Conservation (phyloP, 2,888 invertebrate species). For the Mesorhabditis sp. region DNA sequence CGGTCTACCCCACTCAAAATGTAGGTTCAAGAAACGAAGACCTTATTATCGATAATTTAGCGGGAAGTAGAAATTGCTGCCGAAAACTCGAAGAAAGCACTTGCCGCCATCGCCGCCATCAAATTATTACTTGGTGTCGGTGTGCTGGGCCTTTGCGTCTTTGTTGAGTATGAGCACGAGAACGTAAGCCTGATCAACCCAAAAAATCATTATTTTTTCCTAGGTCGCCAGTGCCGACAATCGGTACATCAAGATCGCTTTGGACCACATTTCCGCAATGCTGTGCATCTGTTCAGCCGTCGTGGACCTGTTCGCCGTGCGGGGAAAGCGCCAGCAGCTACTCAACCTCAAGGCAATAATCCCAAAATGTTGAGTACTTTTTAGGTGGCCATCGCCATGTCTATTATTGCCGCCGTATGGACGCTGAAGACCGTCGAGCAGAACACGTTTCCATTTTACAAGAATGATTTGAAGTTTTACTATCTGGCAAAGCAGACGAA, state of each 20-base stretch:
- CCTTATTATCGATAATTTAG: slow-evolving; percentile 21
- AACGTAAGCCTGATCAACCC: slow-evolving; percentile 18
- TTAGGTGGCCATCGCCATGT: slow-evolving; percentile 49
- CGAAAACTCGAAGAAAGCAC: slow-evolving; percentile 28
- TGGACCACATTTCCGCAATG: slow-evolving; percentile 53
- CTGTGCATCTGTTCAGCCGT: slow-evolving; percentile 46
- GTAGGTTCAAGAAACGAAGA: slow-evolving; percentile 22
- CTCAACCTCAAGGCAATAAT: slow-evolving; percentile 50
- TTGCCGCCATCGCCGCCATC: slow-evolving; percentile 41
- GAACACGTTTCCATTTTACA: slow-evolving; percentile 52
- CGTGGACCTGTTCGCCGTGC: slow-evolving; percentile 48
- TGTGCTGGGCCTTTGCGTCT: slow-evolving; percentile 50
- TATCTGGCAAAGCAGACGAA: slow-evolving; percentile 22
- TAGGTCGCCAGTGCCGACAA: slow-evolving; percentile 44
- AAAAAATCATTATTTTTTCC: not conserved
- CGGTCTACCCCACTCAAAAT: slow-evolving; percentile 41
- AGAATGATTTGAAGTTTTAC: slow-evolving; percentile 49
- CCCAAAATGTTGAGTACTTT: not conserved
- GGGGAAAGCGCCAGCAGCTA: slow-evolving; percentile 37
- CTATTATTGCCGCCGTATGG: slow-evolving; percentile 55
- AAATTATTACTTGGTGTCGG: slow-evolving; percentile 49
- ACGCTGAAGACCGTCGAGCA: slow-evolving; percentile 55
- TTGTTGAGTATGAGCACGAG: slow-evolving; percentile 55
- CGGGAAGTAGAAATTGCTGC: slow-evolving; percentile 45
- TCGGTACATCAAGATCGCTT: slow-evolving; percentile 52